These are phyloP conservation scores for Axis porcinus DNA, from an alignment of 2,113 vertebrate species.

Conservation along the genomic window DNA sequence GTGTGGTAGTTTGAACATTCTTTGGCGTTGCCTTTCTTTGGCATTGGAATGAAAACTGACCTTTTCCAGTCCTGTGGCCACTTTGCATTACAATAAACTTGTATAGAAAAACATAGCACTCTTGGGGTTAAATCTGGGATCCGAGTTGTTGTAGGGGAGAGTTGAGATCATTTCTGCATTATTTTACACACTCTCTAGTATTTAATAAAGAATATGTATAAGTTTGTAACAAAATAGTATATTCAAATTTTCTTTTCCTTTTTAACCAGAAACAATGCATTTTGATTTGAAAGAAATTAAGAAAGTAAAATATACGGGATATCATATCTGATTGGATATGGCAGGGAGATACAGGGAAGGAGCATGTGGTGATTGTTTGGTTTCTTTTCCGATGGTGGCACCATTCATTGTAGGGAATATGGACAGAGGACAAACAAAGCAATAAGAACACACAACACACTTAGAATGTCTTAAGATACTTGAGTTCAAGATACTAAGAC, in stretches of 20 bases:
- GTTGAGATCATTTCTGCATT: not conserved
- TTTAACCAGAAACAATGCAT: not conserved
- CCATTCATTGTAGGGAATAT: fast-evolving
- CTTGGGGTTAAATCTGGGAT: not conserved
- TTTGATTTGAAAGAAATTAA: not conserved
- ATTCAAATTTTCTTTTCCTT: not conserved
- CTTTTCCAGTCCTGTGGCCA: not conserved
- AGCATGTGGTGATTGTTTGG: fast-evolving
- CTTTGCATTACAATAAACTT: not conserved
- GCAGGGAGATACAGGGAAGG: not conserved
- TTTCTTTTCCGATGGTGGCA: fast-evolving
- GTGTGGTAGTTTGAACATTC: not conserved
- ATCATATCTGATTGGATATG: fast-evolving
- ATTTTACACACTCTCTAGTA: not conserved
- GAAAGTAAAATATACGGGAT: too few relatives aligned
- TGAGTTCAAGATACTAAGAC: not conserved
- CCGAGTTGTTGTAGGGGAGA: not conserved
- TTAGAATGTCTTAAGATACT: not conserved
- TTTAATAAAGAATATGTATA: not conserved
- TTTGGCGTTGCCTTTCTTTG: not conserved
- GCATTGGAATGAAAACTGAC: not conserved
- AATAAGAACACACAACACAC: not conserved
- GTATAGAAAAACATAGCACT: not conserved
- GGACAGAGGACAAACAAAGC: not conserved
- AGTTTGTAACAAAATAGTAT: not conserved